A percentile compares a stretch with the other conserved stretches of the same genome.
Evolutionary conservation across 2,797 vertebrate species (phyloP).

Genomic region (Lophius americanus): DNA sequence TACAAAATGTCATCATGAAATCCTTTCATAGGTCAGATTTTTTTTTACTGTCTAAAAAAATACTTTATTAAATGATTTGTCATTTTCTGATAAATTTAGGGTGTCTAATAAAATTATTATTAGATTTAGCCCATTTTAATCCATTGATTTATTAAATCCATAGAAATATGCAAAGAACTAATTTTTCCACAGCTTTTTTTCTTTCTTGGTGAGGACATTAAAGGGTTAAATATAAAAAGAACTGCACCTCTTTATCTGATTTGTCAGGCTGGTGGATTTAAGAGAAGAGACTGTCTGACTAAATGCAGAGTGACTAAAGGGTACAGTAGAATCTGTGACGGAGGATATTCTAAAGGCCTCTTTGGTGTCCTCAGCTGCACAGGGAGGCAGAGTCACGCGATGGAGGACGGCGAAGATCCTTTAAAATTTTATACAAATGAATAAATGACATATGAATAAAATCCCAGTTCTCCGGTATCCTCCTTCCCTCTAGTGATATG

Average conservation of each 20-base stretch:
- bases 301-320: conserved; percentile 51
- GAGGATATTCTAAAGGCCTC: conserved; percentile 57
- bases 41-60: no score
- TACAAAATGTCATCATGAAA: no score
- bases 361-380: conserved; percentile 53
- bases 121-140: no score
- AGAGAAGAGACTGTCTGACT: conserved; percentile 17
- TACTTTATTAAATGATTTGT: no score
- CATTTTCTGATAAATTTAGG: no score
- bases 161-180: no score
- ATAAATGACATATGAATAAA: conserved; percentile 51
- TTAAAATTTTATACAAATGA: conserved; percentile 55
- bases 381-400: conserved; percentile 55
- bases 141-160: no score
- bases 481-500: background rate
- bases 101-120: no score
- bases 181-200: no score
- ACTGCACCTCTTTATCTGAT: conserved; percentile 14
- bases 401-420: conserved; percentile 21
- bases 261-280: conserved; percentile 19
- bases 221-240: conserved; percentile 14
- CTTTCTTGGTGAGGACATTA: background rate
- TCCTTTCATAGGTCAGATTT: no score
- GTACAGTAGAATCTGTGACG: conserved; percentile 39
- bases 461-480: conserved; percentile 20